Conservation (phyloP, 2,888 invertebrate species). For the Catocala fraxini region DNA sequence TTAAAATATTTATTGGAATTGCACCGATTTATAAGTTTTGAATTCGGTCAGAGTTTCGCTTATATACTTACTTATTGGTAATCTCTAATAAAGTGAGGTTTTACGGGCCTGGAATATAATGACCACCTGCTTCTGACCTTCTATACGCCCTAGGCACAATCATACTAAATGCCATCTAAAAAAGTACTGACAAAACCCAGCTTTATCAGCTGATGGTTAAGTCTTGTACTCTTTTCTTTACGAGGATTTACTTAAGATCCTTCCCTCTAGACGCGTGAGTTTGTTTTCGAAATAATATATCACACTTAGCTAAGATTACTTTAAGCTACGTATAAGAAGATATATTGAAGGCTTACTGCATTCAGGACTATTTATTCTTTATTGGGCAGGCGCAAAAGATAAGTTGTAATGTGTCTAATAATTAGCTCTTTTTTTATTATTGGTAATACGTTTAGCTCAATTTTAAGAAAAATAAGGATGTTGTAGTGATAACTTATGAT, state of each 20-base stretch:
- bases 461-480: background rate
- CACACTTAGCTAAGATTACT: constrained; percentile 79
- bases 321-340: constrained; percentile 72
- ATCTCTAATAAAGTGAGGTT: too few species aligned
- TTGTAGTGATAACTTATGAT: too few species aligned
- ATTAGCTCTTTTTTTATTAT: constrained; percentile 12
- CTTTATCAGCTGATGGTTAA: constrained; percentile 58
- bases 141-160: background rate
- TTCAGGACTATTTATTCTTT: constrained; percentile 62
- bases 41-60: too few species aligned
- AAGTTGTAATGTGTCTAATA: constrained; percentile 21
- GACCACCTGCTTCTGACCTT: too few species aligned
- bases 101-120: too few species aligned
- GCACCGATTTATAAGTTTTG: too few species aligned
- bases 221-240: constrained; percentile 64
- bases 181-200: constrained; percentile 28
- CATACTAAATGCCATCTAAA: constrained; percentile 14
- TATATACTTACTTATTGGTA: too few species aligned
- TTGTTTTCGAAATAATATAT: constrained; percentile 79
- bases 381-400: constrained; percentile 53
- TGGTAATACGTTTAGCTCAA: background rate
- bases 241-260: constrained; percentile 61
- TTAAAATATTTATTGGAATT: too few species aligned
- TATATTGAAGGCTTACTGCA: constrained; percentile 72
- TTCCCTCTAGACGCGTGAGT: constrained; percentile 58